phyloP scores from a whole-genome alignment of 1,140 invertebrate genomes.

The Tetragonula clypearis region DNA sequence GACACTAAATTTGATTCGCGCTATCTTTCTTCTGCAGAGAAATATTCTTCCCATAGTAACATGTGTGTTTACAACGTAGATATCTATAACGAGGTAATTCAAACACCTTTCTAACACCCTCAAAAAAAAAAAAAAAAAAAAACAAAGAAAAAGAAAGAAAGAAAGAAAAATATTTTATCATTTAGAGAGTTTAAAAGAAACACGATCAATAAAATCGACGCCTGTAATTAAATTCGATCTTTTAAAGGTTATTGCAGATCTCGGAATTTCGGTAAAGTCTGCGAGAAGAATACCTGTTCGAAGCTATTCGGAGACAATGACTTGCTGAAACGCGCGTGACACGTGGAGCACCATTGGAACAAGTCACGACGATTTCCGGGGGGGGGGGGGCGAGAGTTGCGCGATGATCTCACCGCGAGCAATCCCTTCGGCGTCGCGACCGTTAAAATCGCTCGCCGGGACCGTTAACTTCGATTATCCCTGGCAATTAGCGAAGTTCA shows the following conservation, averaged over 20 bases:
- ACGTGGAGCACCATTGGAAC: conserved; percentile 65
- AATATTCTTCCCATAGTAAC: background rate
- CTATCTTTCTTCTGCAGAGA: background rate
- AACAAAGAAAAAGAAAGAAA: too few relatives aligned
- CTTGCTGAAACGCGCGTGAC: conserved; percentile 40
- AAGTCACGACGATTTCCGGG: conserved; percentile 57
- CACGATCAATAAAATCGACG: too few relatives aligned
- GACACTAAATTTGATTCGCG: background rate
- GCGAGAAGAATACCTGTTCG: background rate
- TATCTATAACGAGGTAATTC: too few relatives aligned
- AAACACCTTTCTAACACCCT: too few relatives aligned
- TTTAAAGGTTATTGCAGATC: background rate
- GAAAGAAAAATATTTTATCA: too few relatives aligned
- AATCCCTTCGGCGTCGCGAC: conserved; percentile 7
- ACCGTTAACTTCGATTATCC: conserved; percentile 46
- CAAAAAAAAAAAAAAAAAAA: background rate
- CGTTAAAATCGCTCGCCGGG: conserved; percentile 41
- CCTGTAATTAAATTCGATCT: too few relatives aligned
- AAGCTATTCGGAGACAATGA: background rate
- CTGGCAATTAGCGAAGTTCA: conserved; percentile 69
- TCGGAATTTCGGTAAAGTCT: background rate
- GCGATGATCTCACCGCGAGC: conserved; percentile 38
- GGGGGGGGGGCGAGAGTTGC: background rate
- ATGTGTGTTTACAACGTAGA: background rate
- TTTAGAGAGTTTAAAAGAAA: too few relatives aligned